A percentile compares a stretch with the other conserved stretches of the same genome.
phyloP scores from a whole-genome alignment of 2,113 vertebrate genomes.

The Triplophysa rosa region DNA sequence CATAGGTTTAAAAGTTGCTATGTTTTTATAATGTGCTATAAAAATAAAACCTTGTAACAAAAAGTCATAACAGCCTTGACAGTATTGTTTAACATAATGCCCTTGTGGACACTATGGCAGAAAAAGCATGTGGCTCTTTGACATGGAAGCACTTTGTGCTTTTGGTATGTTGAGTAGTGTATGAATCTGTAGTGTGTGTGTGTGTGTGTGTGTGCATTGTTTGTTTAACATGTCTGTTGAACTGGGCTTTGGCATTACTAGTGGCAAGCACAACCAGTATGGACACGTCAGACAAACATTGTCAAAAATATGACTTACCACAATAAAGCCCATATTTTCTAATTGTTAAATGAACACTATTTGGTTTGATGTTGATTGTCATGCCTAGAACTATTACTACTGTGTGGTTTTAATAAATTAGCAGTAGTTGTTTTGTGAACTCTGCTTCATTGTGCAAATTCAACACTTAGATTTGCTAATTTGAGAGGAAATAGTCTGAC shows the following conservation, averaged over 20 bases:
- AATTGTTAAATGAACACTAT: slow-evolving; percentile 6
- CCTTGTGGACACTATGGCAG: slow-evolving; percentile 9
- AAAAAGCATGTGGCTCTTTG: slow-evolving; percentile 13
- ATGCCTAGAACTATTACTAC: not conserved
- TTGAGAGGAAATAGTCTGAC: slow-evolving; percentile 40
- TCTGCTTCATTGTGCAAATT: slow-evolving; percentile 29
- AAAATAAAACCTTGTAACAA: too few relatives aligned
- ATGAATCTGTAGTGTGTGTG: slow-evolving; percentile 34
- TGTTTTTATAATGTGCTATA: too few relatives aligned
- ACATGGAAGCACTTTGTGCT: slow-evolving; percentile 37
- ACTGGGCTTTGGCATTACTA: not conserved
- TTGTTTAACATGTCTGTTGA: slow-evolving; percentile 38
- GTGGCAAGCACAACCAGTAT: slow-evolving; percentile 14
- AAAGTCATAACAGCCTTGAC: not conserved
- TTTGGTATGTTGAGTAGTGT: slow-evolving; percentile 44
- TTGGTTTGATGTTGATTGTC: not conserved
- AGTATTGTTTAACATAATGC: slow-evolving; percentile 23
- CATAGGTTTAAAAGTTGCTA: not conserved
- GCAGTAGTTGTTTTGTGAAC: slow-evolving; percentile 10
- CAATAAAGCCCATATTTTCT: not conserved
- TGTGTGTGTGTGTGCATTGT: slow-evolving; percentile 4
- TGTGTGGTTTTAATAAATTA: slow-evolving; percentile 14
- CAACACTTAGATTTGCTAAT: slow-evolving; percentile 23
- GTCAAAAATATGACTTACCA: not conserved
- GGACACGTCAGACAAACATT: slow-evolving; percentile 6